Conservation (phyloP, 2,797 vertebrate genomes). For the Spinibarbus caldwelli region DNA sequence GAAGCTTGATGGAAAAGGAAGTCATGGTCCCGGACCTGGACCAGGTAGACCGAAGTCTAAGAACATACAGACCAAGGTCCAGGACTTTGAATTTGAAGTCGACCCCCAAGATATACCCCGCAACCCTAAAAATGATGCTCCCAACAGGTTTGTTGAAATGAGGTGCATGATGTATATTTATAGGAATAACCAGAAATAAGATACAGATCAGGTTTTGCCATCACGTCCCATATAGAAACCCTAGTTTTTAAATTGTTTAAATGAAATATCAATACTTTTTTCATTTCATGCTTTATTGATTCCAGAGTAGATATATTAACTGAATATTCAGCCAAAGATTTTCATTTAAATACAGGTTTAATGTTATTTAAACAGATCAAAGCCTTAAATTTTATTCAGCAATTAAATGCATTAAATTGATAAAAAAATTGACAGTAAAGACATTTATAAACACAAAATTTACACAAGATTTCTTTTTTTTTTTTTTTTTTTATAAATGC, state of each 20-base stretch:
- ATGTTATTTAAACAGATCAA: background rate
- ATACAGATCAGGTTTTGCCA: background rate
- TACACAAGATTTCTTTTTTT: background rate
- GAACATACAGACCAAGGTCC: constrained; percentile 93
- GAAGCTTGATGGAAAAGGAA: constrained; percentile 92
- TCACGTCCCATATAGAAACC: background rate
- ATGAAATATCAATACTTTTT: background rate
- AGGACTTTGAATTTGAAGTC: constrained; percentile 97
- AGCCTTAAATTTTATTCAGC: background rate
- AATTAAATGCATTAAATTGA: background rate
- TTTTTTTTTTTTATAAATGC: background rate
- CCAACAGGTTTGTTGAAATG: constrained; percentile 86
- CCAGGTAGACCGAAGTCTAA: constrained; percentile 95
- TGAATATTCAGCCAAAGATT: background rate
- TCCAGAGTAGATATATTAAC: background rate
- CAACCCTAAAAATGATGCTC: constrained; percentile 97
- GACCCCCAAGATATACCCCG: constrained; percentile 94
- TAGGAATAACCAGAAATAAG: background rate
- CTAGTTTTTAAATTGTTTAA: background rate
- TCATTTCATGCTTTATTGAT: background rate
- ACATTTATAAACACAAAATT: background rate
- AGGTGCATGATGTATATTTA: background rate
- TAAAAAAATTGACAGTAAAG: background rate
- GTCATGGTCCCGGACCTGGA: constrained; percentile 89
- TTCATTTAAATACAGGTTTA: too few relatives aligned